Evolutionary conservation across 2,113 vertebrate genomes (phyloP).

Genomic region (Ailuropoda melanoleuca): DNA sequence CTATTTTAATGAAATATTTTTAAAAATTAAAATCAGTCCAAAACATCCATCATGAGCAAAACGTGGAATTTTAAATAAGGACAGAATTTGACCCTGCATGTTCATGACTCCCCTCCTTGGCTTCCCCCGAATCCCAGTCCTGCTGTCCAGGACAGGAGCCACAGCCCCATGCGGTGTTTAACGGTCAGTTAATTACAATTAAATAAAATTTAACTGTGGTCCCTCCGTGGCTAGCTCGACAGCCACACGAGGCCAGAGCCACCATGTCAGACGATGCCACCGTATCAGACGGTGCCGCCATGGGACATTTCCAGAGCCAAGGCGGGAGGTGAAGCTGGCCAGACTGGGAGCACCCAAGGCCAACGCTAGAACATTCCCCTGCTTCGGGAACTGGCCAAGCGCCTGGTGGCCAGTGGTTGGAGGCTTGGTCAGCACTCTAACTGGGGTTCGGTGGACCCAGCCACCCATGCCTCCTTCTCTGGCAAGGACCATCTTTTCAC

Average conservation of each 20-base stretch:
- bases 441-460: background rate
- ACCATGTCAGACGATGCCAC: rapidly evolving
- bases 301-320: background rate
- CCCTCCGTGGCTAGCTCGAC: background rate
- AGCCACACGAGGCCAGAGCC: background rate
- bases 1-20: background rate
- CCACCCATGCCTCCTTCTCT: background rate
- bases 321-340: rapidly evolving
- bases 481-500: background rate
- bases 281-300: background rate
- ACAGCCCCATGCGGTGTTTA: rapidly evolving
- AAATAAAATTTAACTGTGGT: background rate
- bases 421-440: background rate
- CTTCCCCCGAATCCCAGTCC: background rate
- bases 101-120: too few species aligned
- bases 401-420: background rate
- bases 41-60: background rate
- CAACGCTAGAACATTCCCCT: background rate
- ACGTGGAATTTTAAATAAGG: background rate
- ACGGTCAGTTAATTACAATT: background rate
- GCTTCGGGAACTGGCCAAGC: background rate
- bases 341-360: background rate
- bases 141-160: background rate
- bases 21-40: background rate
- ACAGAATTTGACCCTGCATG: background rate